Evolutionary conservation across 2,797 vertebrate genomes (phyloP), one percentile per base, ranked within the genome.

Genomic region (Ibycter americanus): DNA sequence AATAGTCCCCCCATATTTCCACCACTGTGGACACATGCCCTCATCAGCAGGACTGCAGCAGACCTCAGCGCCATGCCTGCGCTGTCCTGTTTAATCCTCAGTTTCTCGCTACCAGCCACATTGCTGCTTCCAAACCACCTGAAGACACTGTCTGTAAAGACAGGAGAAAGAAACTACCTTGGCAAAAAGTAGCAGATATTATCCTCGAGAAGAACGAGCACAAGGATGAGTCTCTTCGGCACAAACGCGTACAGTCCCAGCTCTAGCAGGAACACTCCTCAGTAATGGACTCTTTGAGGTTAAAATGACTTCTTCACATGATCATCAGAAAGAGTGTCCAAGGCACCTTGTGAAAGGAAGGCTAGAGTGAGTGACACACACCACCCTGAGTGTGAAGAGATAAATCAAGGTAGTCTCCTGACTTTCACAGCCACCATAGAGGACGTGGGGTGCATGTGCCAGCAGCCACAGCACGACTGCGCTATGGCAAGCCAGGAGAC

Each of bases 381-480:
- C 26, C 47, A 15, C 47, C 29, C 26, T 29, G 40, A 88, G 29
- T 1, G 11, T 8, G n/a, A 77, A 85, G 19, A 46, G 25, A 56
- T 6, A 42, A 76, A 87, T 13, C 0, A 0, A 82, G 46, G 29
- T 6, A 22, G 38, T 23, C 46, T 86, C 46, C 29, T 23, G 22
- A 63, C 46, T 59, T 59, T 27, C 32, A 40, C 8, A 72, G 55
- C 14, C 44, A 49, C 32, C 32, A 12, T 21, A 32, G 15, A 73
- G 26, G 49, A 58, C 32, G 54, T 0, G 0, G 44, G 71, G 31
- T 55, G 20, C 5, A 2, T 18, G 14, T 38, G 71, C 23, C 8
- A 36, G 18, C 1, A 6, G 44, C 54, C 66, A 70, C 2, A 0
- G 9, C 36, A 44, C 0, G 6, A n/a, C 26, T 78, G 40, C 2